Evolutionary conservation across 1,140 invertebrate genomes (phyloP).

Genomic region (Drosophila cardini): DNA sequence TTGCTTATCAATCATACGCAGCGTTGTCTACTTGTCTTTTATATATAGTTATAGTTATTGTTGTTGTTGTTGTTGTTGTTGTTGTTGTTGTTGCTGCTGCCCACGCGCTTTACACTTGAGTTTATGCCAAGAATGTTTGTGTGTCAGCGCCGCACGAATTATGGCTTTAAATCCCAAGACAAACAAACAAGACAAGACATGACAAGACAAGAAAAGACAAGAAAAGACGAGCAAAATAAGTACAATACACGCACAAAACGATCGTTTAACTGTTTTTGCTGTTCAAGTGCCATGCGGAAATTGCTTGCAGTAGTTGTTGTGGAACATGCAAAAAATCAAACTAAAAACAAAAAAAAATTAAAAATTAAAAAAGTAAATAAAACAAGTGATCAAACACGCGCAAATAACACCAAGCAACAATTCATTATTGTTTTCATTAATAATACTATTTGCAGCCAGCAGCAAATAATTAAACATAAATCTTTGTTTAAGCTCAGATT

Average conservation of each 20-base stretch:
- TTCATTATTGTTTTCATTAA: conserved; percentile 68
- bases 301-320: conserved; percentile 59
- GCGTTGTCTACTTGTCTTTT: conserved; percentile 38
- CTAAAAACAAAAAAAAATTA: conserved; percentile 23
- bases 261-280: conserved; percentile 33
- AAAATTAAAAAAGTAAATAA: too few relatives aligned
- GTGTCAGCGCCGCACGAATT: conserved; percentile 74
- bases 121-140: conserved; percentile 63
- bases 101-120: conserved; percentile 63
- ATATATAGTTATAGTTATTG: neutral
- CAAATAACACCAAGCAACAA: conserved; percentile 52
- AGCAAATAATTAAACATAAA: conserved; percentile 72
- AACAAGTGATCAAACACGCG: conserved; percentile 55
- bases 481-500: conserved; percentile 49
- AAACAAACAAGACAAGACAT: conserved; percentile 49
- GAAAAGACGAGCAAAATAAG: too few relatives aligned
- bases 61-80: conserved; percentile 1
- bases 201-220: conserved; percentile 56
- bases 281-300: conserved; percentile 72
- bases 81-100: conserved; percentile 1
- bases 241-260: conserved; percentile 34
- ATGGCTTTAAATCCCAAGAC: conserved; percentile 63
- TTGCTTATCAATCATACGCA: conserved; percentile 81
- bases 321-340: conserved; percentile 40
- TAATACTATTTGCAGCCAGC: conserved; percentile 56